These are phyloP conservation scores for Lithophane socia DNA, from an alignment of 2,888 invertebrate species.

Conservation along the genomic window DNA sequence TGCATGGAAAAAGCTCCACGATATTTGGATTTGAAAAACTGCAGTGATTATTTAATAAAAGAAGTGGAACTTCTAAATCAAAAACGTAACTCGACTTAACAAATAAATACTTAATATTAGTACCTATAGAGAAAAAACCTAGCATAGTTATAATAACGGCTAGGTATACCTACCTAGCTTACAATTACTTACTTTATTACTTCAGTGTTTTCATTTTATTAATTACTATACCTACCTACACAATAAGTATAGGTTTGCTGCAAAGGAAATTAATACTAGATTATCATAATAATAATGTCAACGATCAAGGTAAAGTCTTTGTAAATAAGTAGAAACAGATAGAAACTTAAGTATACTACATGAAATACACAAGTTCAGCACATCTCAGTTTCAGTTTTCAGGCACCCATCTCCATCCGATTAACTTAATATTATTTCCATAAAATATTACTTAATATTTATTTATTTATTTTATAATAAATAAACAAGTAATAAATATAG, in stretches of 20 bases:
- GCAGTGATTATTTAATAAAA: background rate
- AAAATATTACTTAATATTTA: no score
- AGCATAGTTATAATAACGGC: background rate
- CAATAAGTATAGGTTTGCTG: background rate
- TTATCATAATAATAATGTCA: conserved; percentile 39
- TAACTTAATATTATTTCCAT: background rate
- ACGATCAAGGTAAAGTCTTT: conserved; percentile 34
- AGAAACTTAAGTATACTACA: background rate
- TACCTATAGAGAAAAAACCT: background rate
- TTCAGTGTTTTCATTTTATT: background rate
- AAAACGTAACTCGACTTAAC: background rate
- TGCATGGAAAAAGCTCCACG: conserved; percentile 10
- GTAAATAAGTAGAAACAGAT: conserved; percentile 32
- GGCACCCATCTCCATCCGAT: background rate
- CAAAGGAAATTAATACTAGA: background rate
- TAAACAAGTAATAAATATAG: no score
- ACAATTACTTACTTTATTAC: background rate
- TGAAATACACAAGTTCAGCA: background rate
- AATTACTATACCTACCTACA: background rate
- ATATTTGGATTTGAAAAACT: conserved; percentile 2
- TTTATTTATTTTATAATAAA: no score
- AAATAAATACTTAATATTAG: background rate
- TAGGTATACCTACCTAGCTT: background rate
- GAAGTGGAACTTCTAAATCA: background rate
- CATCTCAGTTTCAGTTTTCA: background rate